Base-by-base conservation (phyloP, 2,888 invertebrate genomes). In the Ariolimax columbianus region DNA sequence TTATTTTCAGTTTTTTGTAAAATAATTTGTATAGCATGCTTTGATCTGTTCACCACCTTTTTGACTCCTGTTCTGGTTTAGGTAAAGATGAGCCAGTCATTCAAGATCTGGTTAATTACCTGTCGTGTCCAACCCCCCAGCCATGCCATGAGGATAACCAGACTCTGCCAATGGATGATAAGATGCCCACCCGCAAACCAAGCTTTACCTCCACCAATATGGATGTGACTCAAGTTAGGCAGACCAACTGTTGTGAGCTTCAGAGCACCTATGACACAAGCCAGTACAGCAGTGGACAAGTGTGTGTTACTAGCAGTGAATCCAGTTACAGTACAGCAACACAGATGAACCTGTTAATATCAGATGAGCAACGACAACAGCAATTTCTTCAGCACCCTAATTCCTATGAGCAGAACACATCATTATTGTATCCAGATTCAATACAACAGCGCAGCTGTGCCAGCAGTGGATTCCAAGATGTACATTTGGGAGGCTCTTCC, bases 61-160 rank as follows among this genome's bases (percentile, higher is more conserved):
- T 73, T 73, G 26, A 72, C 30, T 72, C 26, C 33, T 55, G 14
- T 40, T 70, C 82, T 75, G 77, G 78, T 78, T 30, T 83, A 36
- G 36, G 36, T 40, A 83, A 83, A 72, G 66, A 51, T 70, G 83
- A 78, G 43, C 75, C 84, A 33, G 51, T 72, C 30, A 85, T 85
- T 33, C 85, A 70, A 51, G 85, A 85, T 36, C 55, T 85, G 40
- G 81, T 79, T 0, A 80, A 79, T 14, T 85, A 81, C 51, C 43
- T 85, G 38, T 84, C 84, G 7, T 79, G 73, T n/a, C 47, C 59
- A n/a, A 84, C 83, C 36, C 78, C 77, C 23, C 83, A 59, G 38
- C 68, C 78, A n/a, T 51, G 33, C 26, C 47, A 68, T 6, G 68
- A 73, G 40, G 73, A 80, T 40, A 66, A 26, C 38, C 84, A 84